A percentile compares a stretch with the other conserved stretches of the same genome.
phyloP scores from a whole-genome alignment of 2,113 vertebrate species.

The Epinephelus lanceolatus region DNA sequence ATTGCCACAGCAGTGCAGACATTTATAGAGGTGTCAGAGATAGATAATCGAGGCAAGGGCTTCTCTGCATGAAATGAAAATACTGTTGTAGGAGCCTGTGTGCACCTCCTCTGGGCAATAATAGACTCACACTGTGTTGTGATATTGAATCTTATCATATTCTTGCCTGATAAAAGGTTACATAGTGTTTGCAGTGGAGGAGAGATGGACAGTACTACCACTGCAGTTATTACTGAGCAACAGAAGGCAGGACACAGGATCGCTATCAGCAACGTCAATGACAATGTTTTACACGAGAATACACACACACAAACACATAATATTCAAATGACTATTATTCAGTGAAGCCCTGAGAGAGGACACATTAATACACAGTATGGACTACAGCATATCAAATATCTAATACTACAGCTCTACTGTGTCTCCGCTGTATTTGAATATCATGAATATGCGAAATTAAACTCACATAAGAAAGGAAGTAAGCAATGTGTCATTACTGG shows the following conservation, averaged over 20 bases:
- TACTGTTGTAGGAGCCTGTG: neutral
- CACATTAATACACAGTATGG: neutral
- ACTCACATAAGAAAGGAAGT: neutral
- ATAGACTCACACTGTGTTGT: slow-evolving; percentile 30
- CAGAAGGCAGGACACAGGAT: neutral
- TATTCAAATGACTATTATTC: neutral
- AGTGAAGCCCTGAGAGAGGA: neutral
- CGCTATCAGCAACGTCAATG: neutral
- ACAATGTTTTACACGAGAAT: neutral
- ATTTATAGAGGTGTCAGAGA: slow-evolving; percentile 58
- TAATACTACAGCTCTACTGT: neutral
- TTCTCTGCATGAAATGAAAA: slow-evolving; percentile 46
- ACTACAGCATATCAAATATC: neutral
- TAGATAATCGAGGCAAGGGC: slow-evolving; percentile 44
- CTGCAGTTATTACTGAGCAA: slow-evolving; percentile 12
- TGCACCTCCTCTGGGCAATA: slow-evolving; percentile 34
- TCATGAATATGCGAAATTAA: neutral
- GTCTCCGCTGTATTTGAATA: neutral
- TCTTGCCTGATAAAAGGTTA: slow-evolving; percentile 35
- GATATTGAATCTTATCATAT: slow-evolving; percentile 45
- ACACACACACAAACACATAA: neutral
- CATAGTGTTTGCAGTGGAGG: slow-evolving; percentile 25
- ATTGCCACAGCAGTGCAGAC: slow-evolving; percentile 15
- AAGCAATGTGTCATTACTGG: no score
- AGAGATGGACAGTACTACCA: slow-evolving; percentile 4